Evolutionary conservation across 2,888 invertebrate genomes (phyloP).

Genomic region (Dermolepida albohirtum): DNA sequence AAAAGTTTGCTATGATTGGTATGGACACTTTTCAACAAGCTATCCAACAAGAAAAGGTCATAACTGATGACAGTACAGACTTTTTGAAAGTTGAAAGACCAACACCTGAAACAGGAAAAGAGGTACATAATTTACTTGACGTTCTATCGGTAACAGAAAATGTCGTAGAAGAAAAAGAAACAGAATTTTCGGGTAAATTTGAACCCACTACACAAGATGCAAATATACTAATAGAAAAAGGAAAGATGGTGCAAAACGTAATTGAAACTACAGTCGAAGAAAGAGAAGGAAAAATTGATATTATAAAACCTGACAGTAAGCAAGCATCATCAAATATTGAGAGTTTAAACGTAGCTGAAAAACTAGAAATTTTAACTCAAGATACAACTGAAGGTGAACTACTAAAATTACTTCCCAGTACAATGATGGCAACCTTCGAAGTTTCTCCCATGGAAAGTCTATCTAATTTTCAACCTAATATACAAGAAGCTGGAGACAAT

Average conservation of each 20-base stretch:
- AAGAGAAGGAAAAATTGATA: constrained; percentile 58
- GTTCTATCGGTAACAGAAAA: constrained; percentile 67
- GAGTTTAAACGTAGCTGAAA: constrained; percentile 62
- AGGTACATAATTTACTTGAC: constrained; percentile 65
- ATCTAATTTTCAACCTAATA: constrained; percentile 56
- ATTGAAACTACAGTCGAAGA: constrained; percentile 58
- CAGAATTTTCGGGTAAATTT: constrained; percentile 63
- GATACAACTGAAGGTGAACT: constrained; percentile 33
- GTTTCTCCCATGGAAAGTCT: constrained; percentile 58
- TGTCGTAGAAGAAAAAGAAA: constrained; percentile 67
- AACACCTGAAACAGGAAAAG: constrained; percentile 57
- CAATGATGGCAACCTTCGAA: constrained; percentile 54
- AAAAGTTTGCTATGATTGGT: constrained; percentile 55
- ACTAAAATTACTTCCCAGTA: constrained; percentile 20
- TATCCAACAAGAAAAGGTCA: constrained; percentile 60
- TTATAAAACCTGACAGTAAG: constrained; percentile 54
- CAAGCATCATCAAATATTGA: constrained; percentile 61
- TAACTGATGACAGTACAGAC: constrained; percentile 56
- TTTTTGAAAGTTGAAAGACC: constrained; percentile 52
- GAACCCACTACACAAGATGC: constrained; percentile 67
- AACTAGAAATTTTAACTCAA: constrained; percentile 44
- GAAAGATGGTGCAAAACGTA: constrained; percentile 65
- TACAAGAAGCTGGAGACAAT: constrained; percentile 61
- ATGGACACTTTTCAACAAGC: constrained; percentile 61
- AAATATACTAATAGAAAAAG: constrained; percentile 66